Evolutionary conservation across 2,797 vertebrate species (phyloP).

Genomic region (Tapirus indicus): DNA sequence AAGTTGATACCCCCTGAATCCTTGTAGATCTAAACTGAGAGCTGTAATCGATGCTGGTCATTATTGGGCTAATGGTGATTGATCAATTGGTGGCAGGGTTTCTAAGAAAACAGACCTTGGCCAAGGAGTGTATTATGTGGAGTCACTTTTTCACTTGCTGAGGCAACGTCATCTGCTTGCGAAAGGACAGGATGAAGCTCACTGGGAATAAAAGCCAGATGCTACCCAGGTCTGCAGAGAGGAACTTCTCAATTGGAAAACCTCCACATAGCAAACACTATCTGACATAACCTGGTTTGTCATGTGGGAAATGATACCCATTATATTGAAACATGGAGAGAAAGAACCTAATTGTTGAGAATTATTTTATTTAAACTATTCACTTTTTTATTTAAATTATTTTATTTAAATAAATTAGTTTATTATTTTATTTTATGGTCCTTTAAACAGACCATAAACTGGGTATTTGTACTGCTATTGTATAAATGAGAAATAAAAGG

Average conservation of each 20-base stretch:
- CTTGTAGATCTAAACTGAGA: not conserved
- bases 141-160: constrained; percentile 24
- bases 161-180: not conserved
- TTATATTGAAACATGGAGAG: not conserved
- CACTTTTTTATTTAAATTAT: not conserved
- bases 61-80: constrained; percentile 54
- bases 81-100: constrained; percentile 33
- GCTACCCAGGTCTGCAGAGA: not conserved
- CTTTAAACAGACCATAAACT: not conserved
- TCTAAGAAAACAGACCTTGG: constrained; percentile 39
- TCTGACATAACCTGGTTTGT: not conserved
- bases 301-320: not conserved
- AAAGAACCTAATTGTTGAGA: not conserved
- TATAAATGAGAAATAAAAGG: not conserved
- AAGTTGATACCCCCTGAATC: not conserved
- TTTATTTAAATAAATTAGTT: not conserved
- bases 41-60: not conserved
- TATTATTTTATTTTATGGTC: too few relatives aligned
- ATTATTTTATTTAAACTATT: not conserved
- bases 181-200: not conserved
- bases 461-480: not conserved
- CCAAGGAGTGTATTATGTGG: not conserved
- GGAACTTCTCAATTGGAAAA: not conserved
- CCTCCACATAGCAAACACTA: not conserved
- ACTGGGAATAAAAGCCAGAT: constrained; percentile 23